Percentiles rank a stretch among this genome's conserved stretches.
Evolutionary conservation across 2,113 vertebrate genomes (phyloP).

Genomic region (Danionella cerebrum): DNA sequence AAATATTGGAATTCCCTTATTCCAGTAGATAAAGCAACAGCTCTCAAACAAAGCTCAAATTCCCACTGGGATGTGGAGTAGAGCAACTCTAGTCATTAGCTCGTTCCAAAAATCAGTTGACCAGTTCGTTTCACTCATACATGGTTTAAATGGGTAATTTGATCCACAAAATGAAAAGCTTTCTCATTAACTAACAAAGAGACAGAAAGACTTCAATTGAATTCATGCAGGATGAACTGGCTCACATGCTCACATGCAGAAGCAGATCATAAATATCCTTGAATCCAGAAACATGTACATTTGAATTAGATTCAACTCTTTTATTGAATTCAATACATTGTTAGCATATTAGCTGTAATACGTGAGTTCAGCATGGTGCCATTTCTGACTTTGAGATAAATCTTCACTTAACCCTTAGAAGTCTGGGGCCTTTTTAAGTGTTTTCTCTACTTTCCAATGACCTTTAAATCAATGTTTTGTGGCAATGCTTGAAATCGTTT

Average conservation of each 20-base stretch:
- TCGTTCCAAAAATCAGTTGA: slow-evolving; percentile 26
- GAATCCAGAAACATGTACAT: no score
- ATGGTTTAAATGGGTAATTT: slow-evolving; percentile 17
- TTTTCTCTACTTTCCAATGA: no score
- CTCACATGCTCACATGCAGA: background rate
- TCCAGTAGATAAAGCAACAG: background rate
- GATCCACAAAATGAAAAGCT: slow-evolving; percentile 32
- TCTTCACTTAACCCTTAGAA: no score
- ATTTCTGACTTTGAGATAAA: no score
- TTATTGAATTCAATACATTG: no score
- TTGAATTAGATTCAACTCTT: no score
- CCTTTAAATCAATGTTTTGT: no score
- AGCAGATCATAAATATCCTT: background rate
- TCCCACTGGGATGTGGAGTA: slow-evolving; percentile 5
- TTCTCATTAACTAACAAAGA: slow-evolving; percentile 29
- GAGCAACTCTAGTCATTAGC: slow-evolving; percentile 12
- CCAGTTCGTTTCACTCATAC: slow-evolving; percentile 23
- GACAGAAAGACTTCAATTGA: background rate
- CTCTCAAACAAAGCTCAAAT: slow-evolving; percentile 3
- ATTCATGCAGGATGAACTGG: slow-evolving; percentile 6
- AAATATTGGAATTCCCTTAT: background rate
- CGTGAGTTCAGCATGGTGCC: no score
- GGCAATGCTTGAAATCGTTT: no score
- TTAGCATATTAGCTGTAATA: no score
- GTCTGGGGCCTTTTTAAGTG: no score